Conservation (phyloP, 2,113 vertebrate species). For the Carassius gibelio region DNA sequence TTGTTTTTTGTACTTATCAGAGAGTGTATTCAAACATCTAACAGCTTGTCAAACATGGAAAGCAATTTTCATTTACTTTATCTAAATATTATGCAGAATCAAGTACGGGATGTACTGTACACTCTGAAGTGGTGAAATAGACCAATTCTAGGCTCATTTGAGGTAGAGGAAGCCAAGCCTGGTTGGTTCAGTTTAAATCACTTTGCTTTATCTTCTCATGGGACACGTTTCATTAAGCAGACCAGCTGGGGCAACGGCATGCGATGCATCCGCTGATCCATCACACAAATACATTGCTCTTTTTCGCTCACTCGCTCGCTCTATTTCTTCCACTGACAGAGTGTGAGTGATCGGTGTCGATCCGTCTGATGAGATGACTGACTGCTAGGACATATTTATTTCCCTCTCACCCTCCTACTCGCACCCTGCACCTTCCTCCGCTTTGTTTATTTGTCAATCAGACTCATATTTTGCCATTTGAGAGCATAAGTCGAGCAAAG, state of each 20-base stretch:
- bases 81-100: conserved; percentile 47
- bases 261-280: conserved; percentile 49
- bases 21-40: conserved; percentile 29
- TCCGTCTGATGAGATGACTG: conserved; percentile 49
- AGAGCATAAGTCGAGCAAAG: not conserved
- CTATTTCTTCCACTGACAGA: conserved; percentile 49
- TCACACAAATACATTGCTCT: conserved; percentile 49
- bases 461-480: conserved; percentile 42
- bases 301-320: conserved; percentile 35
- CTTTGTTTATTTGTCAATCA: conserved; percentile 44
- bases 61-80: conserved; percentile 48
- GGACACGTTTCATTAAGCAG: conserved; percentile 59
- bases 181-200: conserved; percentile 57
- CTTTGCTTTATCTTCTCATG: conserved; percentile 57
- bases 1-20: conserved; percentile 28
- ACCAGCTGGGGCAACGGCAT: conserved; percentile 51
- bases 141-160: conserved; percentile 48
- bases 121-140: conserved; percentile 45
- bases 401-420: conserved; percentile 28
- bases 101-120: conserved; percentile 16
- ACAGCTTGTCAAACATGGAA: conserved; percentile 47
- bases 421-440: not conserved
- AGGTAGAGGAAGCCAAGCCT: conserved; percentile 43
- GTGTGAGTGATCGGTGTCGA: conserved; percentile 49
- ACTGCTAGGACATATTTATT: conserved; percentile 44